Conservation (phyloP, 1,140 invertebrate genomes). For the Pygmarrhopalites habei region DNA sequence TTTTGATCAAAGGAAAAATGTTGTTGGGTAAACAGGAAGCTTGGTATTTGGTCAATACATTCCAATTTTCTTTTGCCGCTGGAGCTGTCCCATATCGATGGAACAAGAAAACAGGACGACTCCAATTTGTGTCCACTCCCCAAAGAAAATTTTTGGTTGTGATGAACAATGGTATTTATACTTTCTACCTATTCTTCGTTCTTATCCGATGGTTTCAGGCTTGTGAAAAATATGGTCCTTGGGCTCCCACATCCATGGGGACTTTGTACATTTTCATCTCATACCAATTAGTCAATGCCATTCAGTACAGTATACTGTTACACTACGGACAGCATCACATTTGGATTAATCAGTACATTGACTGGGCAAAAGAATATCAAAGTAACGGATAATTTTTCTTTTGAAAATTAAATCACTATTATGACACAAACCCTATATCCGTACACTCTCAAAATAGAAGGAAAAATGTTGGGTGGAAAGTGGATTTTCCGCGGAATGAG, state of each 20-base stretch:
- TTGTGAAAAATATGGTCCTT: not conserved
- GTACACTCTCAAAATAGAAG: no score
- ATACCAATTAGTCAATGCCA: not conserved
- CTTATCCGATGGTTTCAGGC: not conserved
- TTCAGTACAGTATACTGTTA: not conserved
- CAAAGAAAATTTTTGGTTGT: not conserved
- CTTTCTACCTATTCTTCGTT: not conserved
- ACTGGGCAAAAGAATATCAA: no score
- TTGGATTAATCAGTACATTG: not conserved
- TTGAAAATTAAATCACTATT: no score
- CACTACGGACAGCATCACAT: slow-evolving; percentile 4
- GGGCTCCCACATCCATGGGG: not conserved
- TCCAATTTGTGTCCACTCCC: not conserved
- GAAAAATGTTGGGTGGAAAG: no score
- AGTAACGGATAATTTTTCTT: no score
- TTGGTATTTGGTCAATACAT: no score
- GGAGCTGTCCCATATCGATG: not conserved
- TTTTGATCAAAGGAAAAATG: no score
- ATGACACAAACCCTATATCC: no score
- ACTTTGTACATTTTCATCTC: not conserved
- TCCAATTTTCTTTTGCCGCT: not conserved
- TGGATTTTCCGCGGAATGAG: no score
- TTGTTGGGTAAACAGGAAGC: no score
- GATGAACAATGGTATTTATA: not conserved
- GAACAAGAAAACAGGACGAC: not conserved